phyloP scores from a whole-genome alignment of 1,140 invertebrate genomes.

The Whitmania pigra region DNA sequence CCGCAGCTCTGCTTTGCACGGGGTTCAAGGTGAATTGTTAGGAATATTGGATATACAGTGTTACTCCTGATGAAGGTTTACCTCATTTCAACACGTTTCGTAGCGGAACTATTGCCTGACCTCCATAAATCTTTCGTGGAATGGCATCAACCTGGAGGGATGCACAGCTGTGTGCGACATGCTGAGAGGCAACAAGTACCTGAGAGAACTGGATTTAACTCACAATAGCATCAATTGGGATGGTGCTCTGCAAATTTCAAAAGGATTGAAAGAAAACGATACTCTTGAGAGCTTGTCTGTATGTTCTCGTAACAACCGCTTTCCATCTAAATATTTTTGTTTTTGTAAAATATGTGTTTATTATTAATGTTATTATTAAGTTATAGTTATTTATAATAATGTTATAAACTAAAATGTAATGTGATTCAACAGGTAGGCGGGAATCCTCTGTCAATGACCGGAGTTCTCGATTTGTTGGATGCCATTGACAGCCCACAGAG shows the following conservation, averaged over 20 bases:
- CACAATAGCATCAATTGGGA: constrained; percentile 28
- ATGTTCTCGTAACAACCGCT: not conserved
- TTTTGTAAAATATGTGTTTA: no score
- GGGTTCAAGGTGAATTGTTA: constrained; percentile 22
- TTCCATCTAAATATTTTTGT: no score
- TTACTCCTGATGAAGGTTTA: not conserved
- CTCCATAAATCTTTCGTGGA: constrained; percentile 25
- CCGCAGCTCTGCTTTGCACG: constrained; percentile 22
- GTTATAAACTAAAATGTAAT: not conserved
- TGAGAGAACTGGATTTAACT: constrained; percentile 25
- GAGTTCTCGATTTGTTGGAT: constrained; percentile 31
- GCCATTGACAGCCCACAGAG: constrained; percentile 23
- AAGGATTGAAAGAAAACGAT: constrained; percentile 25
- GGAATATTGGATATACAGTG: not conserved
- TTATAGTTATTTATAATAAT: not conserved
- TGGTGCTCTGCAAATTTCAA: constrained; percentile 23
- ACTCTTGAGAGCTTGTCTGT: constrained; percentile 26
- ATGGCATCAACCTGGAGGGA: constrained; percentile 25
- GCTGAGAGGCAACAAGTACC: constrained; percentile 25
- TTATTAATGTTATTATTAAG: not conserved
- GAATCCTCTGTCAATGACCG: constrained; percentile 34
- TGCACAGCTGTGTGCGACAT: constrained; percentile 21
- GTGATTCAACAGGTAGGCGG: constrained; percentile 18
- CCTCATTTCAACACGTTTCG: not conserved
- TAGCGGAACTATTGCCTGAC: constrained; percentile 25